Conservation (phyloP, 2,113 vertebrate genomes). For the Anguilla rostrata region DNA sequence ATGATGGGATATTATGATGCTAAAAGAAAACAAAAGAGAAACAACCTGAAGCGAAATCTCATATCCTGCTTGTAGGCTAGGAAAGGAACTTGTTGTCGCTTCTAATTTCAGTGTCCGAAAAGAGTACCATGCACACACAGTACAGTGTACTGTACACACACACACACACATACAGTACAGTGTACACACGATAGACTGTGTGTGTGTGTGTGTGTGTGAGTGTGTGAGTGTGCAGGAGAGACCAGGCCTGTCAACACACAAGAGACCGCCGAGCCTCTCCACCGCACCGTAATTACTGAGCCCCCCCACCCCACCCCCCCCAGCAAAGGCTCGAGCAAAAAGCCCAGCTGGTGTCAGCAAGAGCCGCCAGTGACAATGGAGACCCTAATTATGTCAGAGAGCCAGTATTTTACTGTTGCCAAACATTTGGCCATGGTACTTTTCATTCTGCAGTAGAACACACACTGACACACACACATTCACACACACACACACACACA, state of each 20-base stretch:
- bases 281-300: not conserved
- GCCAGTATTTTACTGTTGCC: not conserved
- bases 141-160: too few relatives aligned
- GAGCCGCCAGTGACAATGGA: not conserved
- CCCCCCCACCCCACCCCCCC: not conserved
- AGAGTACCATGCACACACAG: too few relatives aligned
- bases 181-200: too few relatives aligned
- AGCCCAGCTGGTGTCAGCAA: not conserved
- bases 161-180: too few relatives aligned
- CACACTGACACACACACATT: not conserved
- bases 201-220: too few relatives aligned
- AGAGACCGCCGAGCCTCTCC: not conserved
- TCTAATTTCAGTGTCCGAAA: not conserved
- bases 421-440: not conserved
- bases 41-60: not conserved
- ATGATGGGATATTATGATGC: not conserved
- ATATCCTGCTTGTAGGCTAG: not conserved
- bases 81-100: not conserved
- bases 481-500: too few relatives aligned
- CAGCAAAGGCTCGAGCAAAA: not conserved
- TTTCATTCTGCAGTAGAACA: not conserved
- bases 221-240: not conserved
- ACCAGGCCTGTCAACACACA: not conserved
- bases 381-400: not conserved
- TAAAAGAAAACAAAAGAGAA: not conserved